Evolutionary conservation across 2,888 invertebrate genomes (phyloP).

Genomic region (Chrysomela aeneicollis): DNA sequence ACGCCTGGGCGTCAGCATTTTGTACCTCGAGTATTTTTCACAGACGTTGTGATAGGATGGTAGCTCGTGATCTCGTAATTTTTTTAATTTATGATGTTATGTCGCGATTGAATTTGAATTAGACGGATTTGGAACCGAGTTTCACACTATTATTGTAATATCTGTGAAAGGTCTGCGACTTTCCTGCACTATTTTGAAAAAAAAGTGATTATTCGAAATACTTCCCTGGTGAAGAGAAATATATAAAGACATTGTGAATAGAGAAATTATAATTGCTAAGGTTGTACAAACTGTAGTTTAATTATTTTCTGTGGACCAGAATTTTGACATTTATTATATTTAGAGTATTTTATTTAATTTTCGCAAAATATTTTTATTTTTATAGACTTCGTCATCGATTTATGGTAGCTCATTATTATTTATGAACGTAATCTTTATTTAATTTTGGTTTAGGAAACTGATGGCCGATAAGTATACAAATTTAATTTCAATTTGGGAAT

Average conservation of each 20-base stretch:
- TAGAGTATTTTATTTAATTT: slow-evolving; percentile 37
- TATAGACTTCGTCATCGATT: slow-evolving; percentile 44
- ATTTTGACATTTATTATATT: slow-evolving; percentile 33
- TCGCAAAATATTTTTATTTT: slow-evolving; percentile 38
- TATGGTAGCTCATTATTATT: slow-evolving; percentile 43
- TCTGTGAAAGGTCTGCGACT: slow-evolving; percentile 30
- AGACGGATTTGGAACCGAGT: slow-evolving; percentile 12
- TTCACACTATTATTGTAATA: slow-evolving; percentile 22
- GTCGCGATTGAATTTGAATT: slow-evolving; percentile 23
- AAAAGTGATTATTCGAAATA: slow-evolving; percentile 22
- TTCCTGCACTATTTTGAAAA: slow-evolving; percentile 26
- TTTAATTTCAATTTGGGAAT: slow-evolving; percentile 26
- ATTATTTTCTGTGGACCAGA: slow-evolving; percentile 44
- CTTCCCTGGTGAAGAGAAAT: slow-evolving; percentile 40
- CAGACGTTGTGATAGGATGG: slow-evolving; percentile 36
- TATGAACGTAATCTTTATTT: slow-evolving; percentile 40
- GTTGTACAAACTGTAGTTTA: slow-evolving; percentile 49
- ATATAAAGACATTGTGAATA: slow-evolving; percentile 52
- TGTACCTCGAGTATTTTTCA: slow-evolving; percentile 19
- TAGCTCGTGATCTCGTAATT: slow-evolving; percentile 42
- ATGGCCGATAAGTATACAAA: slow-evolving; percentile 20
- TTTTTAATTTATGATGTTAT: slow-evolving; percentile 37
- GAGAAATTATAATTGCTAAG: slow-evolving; percentile 42
- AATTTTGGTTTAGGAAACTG: slow-evolving; percentile 31
- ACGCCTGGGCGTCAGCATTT: too few species aligned